phyloP scores from a whole-genome alignment of 2,797 vertebrate genomes.

The Cryptoblepharus egeriae region DNA sequence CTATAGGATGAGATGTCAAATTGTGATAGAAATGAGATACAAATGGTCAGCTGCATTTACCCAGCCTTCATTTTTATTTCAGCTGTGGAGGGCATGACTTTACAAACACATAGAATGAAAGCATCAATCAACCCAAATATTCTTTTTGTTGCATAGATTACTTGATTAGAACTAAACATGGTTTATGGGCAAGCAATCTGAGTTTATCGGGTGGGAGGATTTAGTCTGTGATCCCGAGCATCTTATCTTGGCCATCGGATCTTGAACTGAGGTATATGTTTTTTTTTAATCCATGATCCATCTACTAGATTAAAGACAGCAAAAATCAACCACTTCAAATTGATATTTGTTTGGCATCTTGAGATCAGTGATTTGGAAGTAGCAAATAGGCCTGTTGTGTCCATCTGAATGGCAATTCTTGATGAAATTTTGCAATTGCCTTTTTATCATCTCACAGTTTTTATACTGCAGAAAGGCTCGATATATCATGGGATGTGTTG shows the following conservation, averaged over 20 bases:
- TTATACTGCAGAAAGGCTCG: not conserved
- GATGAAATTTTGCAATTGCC: slow-evolving; percentile 10
- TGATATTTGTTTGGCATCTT: not conserved
- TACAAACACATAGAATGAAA: not conserved
- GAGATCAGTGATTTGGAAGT: slow-evolving; percentile 4
- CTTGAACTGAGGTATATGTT: not conserved
- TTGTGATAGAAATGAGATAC: too few species aligned
- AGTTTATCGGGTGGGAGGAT: accelerated
- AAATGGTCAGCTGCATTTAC: too few species aligned
- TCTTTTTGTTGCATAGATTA: not conserved
- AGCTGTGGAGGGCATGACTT: too few species aligned
- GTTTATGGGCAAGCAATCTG: not conserved
- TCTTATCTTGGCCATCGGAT: not conserved
- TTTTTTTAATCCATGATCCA: too few species aligned
- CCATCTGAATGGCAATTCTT: slow-evolving; percentile 21
- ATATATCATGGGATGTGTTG: slow-evolving; percentile 1
- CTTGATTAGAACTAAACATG: not conserved
- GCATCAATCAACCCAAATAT: not conserved
- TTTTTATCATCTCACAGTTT: slow-evolving; percentile 43
- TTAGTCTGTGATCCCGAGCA: not conserved
- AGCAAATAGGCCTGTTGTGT: slow-evolving; percentile 15
- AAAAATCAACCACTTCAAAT: slow-evolving; percentile 27
- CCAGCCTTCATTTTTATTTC: too few species aligned
- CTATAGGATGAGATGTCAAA: too few species aligned
- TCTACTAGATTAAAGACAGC: not conserved